Conservation (phyloP, 2,888 invertebrate species). For the Sinopyrophorus schimmeli region DNA sequence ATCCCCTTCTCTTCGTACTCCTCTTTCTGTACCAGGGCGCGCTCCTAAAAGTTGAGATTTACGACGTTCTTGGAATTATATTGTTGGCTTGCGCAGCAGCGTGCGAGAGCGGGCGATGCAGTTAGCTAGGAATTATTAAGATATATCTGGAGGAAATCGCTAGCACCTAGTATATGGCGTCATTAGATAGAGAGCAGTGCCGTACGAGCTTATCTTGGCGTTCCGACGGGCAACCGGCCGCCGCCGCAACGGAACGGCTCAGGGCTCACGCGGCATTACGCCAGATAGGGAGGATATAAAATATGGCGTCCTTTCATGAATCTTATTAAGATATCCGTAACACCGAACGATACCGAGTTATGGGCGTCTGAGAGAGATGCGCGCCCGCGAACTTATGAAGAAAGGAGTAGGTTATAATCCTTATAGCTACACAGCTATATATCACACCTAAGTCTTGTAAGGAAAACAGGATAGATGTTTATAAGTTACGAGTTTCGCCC, state of each 20-base stretch:
- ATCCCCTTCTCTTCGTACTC: constrained; percentile 65
- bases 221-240: constrained; percentile 35
- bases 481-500: constrained; percentile 54
- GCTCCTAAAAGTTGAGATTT: constrained; percentile 73
- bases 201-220: constrained; percentile 37
- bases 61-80: constrained; percentile 68
- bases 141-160: constrained; percentile 59
- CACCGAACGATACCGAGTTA: constrained; percentile 60
- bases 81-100: constrained; percentile 59
- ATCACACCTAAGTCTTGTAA: constrained; percentile 57
- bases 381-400: constrained; percentile 57
- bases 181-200: constrained; percentile 51
- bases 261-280: constrained; percentile 53
- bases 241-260: constrained; percentile 46
- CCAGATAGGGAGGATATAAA: constrained; percentile 68
- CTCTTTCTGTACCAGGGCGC: constrained; percentile 58
- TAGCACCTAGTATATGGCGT: constrained; percentile 51
- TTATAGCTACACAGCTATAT: constrained; percentile 58
- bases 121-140: constrained; percentile 59
- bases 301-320: constrained; percentile 83
- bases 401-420: constrained; percentile 61
- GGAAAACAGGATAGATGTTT: constrained; percentile 59
- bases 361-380: constrained; percentile 47
- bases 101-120: constrained; percentile 52
- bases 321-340: constrained; percentile 78